Percentiles rank a stretch among this genome's conserved stretches.
Conservation (phyloP, 2,113 vertebrate species). For the Aythya baeri region DNA sequence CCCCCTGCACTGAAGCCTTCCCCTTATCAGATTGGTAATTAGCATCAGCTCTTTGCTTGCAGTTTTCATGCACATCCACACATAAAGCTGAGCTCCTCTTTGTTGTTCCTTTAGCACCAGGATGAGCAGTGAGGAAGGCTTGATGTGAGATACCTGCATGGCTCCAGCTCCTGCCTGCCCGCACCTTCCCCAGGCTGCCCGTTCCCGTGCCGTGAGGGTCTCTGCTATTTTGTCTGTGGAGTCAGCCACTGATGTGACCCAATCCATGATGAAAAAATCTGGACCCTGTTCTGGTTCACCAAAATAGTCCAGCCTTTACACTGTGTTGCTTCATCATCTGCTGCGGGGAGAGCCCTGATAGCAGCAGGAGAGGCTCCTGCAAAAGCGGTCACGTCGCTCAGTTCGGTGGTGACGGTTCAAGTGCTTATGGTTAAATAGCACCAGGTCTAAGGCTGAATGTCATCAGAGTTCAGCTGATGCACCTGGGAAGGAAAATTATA, state of each 20-base stretch:
- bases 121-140: not conserved
- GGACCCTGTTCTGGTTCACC: not conserved
- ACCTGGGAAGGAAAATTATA: not conserved
- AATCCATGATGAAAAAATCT: not conserved
- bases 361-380: not conserved
- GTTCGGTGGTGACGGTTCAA: too few relatives aligned
- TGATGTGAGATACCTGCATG: fast-evolving
- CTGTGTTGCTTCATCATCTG: not conserved
- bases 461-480: not conserved
- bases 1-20: not conserved
- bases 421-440: fast-evolving
- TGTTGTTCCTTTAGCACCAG: not conserved
- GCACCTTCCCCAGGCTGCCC: not conserved
- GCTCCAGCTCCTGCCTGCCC: not conserved
- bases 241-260: not conserved
- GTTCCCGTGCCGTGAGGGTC: not conserved
- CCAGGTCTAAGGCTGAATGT: not conserved
- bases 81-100: not conserved
- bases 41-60: not conserved
- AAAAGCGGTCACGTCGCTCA: too few relatives aligned
- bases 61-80: not conserved
- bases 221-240: not conserved
- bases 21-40: not conserved
- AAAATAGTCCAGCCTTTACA: not conserved
- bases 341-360: not conserved